Percentiles rank a stretch among this genome's conserved stretches.
Evolutionary conservation across 2,888 invertebrate species (phyloP).

Genomic region (Scaptomyza tumidula): DNA sequence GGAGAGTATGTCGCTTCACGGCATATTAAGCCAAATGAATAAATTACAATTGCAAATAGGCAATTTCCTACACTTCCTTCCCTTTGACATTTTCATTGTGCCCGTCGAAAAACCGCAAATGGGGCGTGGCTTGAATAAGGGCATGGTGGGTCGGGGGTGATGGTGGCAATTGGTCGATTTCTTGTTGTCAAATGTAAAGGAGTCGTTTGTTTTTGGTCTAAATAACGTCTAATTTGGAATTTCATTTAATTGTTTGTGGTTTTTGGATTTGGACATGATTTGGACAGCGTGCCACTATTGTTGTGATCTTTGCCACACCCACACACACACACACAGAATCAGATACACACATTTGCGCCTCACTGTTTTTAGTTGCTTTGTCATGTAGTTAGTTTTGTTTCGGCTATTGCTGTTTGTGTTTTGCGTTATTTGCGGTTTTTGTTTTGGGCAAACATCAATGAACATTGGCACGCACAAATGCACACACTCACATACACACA

Average conservation of each 20-base stretch:
- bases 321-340: background rate
- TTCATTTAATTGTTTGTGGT: conserved; percentile 80
- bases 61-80: conserved; percentile 80
- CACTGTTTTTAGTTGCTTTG: conserved; percentile 35
- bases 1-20: conserved; percentile 61
- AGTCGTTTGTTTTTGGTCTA: conserved; percentile 47
- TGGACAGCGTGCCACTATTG: conserved; percentile 26
- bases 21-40: conserved; percentile 78
- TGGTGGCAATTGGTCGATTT: conserved; percentile 34
- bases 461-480: conserved; percentile 56
- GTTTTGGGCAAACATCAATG: conserved; percentile 73
- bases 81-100: conserved; percentile 55
- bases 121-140: conserved; percentile 64
- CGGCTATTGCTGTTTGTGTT: conserved; percentile 47
- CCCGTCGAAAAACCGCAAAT: conserved; percentile 58
- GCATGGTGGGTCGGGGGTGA: conserved; percentile 5
- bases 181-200: conserved; percentile 30
- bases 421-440: conserved; percentile 75
- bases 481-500: conserved; percentile 1
- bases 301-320: conserved; percentile 28
- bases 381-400: conserved; percentile 49
- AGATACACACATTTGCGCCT: conserved; percentile 13
- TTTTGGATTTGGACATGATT: conserved; percentile 76
- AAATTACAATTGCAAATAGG: conserved; percentile 81
- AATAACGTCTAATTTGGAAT: conserved; percentile 79